phyloP scores from a whole-genome alignment of 2,113 vertebrate species.

The Pollachius pollachius region DNA sequence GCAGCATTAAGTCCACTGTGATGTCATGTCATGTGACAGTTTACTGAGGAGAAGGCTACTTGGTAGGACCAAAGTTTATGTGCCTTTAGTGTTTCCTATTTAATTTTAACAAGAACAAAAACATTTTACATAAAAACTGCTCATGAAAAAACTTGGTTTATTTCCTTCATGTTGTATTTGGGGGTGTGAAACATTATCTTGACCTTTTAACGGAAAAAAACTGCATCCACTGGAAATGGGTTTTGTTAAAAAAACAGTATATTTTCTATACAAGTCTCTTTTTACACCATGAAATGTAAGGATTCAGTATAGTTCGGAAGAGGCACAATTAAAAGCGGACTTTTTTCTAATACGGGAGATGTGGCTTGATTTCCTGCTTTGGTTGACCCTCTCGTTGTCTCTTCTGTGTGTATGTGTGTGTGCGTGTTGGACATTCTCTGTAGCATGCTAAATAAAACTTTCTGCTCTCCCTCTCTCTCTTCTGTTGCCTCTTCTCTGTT shows the following conservation, averaged over 20 bases:
- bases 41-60: slow-evolving; percentile 84
- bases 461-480: slow-evolving; percentile 81
- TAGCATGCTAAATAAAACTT: slow-evolving; percentile 99
- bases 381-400: slow-evolving; percentile 29
- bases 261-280: slow-evolving; percentile 86
- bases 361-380: slow-evolving; percentile 84
- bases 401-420: slow-evolving; percentile 43
- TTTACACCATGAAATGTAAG: slow-evolving; percentile 90
- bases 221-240: slow-evolving; percentile 58
- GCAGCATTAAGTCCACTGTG: slow-evolving; percentile 82
- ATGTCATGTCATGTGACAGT: slow-evolving; percentile 83
- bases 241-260: slow-evolving; percentile 85
- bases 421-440: slow-evolving; percentile 91
- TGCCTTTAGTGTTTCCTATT: slow-evolving; percentile 94
- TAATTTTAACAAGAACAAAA: slow-evolving; percentile 15
- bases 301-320: slow-evolving; percentile 87
- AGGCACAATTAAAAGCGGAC: slow-evolving; percentile 92
- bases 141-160: not conserved
- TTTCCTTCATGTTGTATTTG: not conserved
- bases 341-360: slow-evolving; percentile 87
- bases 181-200: not conserved
- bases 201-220: slow-evolving; percentile 2
- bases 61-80: slow-evolving; percentile 98
- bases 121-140: slow-evolving; percentile 19
- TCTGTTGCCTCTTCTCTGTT: slow-evolving; percentile 76